Conservation (phyloP, 2,797 vertebrate species). For the Urocyon cinereoargenteus region DNA sequence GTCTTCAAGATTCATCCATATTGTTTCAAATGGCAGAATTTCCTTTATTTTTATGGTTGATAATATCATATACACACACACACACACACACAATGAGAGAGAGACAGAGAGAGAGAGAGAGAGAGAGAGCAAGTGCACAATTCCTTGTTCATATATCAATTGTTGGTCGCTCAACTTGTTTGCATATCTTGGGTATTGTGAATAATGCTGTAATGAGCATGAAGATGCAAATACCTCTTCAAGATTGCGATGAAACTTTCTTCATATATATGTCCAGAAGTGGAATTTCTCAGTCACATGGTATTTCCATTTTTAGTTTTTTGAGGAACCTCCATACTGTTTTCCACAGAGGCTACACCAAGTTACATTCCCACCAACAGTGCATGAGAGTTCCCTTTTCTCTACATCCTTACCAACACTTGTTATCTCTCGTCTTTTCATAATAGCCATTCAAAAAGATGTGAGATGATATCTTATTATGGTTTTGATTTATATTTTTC, state of each 20-base stretch:
- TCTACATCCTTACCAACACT: too few species aligned
- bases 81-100: too few species aligned
- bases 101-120: too few species aligned
- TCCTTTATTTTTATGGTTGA: background rate
- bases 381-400: too few species aligned
- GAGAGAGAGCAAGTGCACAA: background rate
- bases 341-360: background rate
- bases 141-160: background rate
- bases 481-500: too few species aligned
- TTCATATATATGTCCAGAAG: background rate
- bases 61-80: background rate
- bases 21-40: background rate
- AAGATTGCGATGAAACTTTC: background rate
- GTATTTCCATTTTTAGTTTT: background rate
- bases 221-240: background rate
- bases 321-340: background rate
- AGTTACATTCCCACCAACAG: too few species aligned
- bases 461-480: too few species aligned
- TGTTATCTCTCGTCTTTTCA: too few species aligned
- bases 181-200: background rate
- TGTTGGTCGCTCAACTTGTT: background rate
- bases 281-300: background rate
- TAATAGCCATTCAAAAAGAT: too few species aligned
- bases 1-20: background rate
- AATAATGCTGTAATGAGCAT: background rate